Evolutionary conservation across 2,797 vertebrate genomes (phyloP), one percentile per base, ranked within the genome.

Genomic region (Thaleichthys pacificus): DNA sequence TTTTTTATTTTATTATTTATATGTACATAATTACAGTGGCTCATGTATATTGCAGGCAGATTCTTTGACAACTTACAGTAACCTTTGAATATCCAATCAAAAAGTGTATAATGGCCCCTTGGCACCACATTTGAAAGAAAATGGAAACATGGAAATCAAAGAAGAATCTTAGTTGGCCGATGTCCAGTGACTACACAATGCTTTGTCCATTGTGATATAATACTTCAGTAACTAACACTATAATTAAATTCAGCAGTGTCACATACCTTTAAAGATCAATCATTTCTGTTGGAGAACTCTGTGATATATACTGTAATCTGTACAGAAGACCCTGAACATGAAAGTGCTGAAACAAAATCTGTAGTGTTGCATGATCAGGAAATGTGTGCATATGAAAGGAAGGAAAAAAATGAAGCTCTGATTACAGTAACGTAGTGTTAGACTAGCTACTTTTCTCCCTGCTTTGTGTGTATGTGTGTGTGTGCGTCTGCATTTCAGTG

Each of bases 11-110:
- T 8, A 32, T 12, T 56, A n/a, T 56, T 17, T 56, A 77, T 80
- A 28, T 84, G 22, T 84, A 80, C 82, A 61, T 38, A 75, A 49
- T 80, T 79, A 75, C 79, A 83, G 71, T 75, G 77, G 74, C 51
- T 77, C 15, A 74, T 76, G 35, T 30, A 78, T 71, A 84, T 68
- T 51, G 24, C 15, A 49, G 78, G 28, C 47, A 73, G 32, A 76
- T 70, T 77, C 32, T 70, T 35, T 49, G 68, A 65, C 21, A 66
- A 61, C 57, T 49, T 65, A 15, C 30, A 65, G 47, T 73, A 58
- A 54, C 42, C 68, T 9, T 24, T 73, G 68, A 63, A 68, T 72
- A 75, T 5, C 68, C 42, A 61, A 60, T 71, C 66, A 61, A 61
- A 78, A 19, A 42, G 24, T 69, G 38, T 56, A 73, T 61, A 0